Evolutionary conservation across 2,113 vertebrate species (phyloP).

Genomic region (Triplophysa dalaica): DNA sequence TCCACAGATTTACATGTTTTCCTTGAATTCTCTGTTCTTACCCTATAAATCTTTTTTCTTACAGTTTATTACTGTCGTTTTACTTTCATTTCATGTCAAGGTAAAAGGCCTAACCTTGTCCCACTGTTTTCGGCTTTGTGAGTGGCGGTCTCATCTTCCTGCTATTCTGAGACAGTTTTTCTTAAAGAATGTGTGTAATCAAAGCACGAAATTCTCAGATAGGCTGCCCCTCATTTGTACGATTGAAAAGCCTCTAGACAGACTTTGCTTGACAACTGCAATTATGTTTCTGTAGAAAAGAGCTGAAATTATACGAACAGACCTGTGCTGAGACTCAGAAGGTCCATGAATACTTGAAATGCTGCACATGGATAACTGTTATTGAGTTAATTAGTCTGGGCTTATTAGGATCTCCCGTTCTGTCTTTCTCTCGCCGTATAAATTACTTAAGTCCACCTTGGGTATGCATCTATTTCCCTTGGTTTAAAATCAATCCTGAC

Average conservation of each 20-base stretch:
- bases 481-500: conserved; percentile 53
- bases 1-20: conserved; percentile 35
- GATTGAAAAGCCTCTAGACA: conserved; percentile 48
- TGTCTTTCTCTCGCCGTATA: conserved; percentile 44
- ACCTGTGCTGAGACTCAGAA: conserved; percentile 38
- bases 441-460: conserved; percentile 53
- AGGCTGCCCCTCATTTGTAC: conserved; percentile 45
- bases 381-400: conserved; percentile 55
- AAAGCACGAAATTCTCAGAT: conserved; percentile 21
- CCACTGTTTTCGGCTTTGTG: conserved; percentile 23
- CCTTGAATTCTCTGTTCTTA: background rate
- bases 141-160: conserved; percentile 27
- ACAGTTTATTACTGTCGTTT: conserved; percentile 46
- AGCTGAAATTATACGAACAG: conserved; percentile 43
- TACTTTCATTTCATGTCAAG: conserved; percentile 42
- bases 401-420: conserved; percentile 50
- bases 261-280: conserved; percentile 40
- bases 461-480: conserved; percentile 57
- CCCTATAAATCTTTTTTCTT: conserved; percentile 38
- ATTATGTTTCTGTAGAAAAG: conserved; percentile 44
- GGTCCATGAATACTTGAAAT: conserved; percentile 51
- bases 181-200: conserved; percentile 28
- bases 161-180: conserved; percentile 1
- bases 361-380: conserved; percentile 45
- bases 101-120: conserved; percentile 46